Base-by-base conservation (phyloP, 53 echinoderm and acorn worm species). In the Stichopus horrens region DNA sequence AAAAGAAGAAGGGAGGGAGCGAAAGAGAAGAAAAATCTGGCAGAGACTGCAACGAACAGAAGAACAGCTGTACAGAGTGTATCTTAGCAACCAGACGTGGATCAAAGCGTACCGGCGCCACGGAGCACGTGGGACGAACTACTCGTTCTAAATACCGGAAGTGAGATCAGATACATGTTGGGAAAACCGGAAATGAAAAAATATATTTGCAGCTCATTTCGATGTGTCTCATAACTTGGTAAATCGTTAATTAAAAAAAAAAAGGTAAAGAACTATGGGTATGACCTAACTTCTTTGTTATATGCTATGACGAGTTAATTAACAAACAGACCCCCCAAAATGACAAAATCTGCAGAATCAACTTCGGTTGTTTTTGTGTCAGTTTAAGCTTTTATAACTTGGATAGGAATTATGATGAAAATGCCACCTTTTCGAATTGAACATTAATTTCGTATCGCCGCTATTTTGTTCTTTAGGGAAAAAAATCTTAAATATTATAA, bases 81-180 rank as follows among this genome's bases (percentile, higher is more conserved):
- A 71, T 71, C 71, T 71, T n/a, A 18, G 71, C 81, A 81, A 18
- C 58, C 56, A 81, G 81, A 56, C 81, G 81, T 53, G 58, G 57
- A 58, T 81, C 56, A 58, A 56, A 21, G 81, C 23, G 81, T 9
- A 16, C 81, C 57, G 81, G 81, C 81, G 81, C 81, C 81, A 81
- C 20, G 18, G 19, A 58, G 9, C 81, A 57, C 81, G 81, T 81
- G 81, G 81, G 57, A 58, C 81, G 6, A 21, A 81, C 57, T 19
- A 22, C 81, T 6, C 21, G 5, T 57, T 55, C 53, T 81, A 81
- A 81, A 81, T 81, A 81, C 81, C 81, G 81, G 81, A 81, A 81
- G 81, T 81, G 20, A 71, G 16, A 71, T 71, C 71, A 71, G 71
- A 71, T 71, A 71, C 71, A 71, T 13, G 71, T 71, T 71, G 71